Evolutionary conservation across 1,140 invertebrate genomes (phyloP), one percentile per base, ranked within the genome.

Genomic region (Drosophila insularis): DNA sequence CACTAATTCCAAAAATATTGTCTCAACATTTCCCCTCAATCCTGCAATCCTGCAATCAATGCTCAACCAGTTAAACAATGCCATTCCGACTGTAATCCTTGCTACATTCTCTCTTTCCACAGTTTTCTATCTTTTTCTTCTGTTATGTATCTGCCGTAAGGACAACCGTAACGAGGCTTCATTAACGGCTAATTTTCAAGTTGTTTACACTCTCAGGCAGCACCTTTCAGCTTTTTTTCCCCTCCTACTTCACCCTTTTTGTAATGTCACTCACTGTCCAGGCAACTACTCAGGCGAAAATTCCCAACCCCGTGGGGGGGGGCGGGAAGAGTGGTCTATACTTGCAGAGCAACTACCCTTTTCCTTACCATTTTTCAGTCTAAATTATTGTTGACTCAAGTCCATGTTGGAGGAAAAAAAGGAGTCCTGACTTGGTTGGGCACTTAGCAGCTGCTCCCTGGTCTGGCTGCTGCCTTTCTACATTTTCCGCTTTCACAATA

Each of bases 351-450:
- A 3, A n/a, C 10, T 43, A 27, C 23, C 7, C 37, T 23, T 31
- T 37, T 39, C 4, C 32, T 2, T 32, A 2, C 13, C 59, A 50
- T 21, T 39, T 37, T 54, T 23, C 59, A 43, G 60, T 69, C 72
- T 87, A 84, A 89, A 87, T 87, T 87, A 84, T 84, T 89, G 84
- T 87, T 89, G 84, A 89, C 84, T 87, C 70, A 74, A 80, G 84
- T 89, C 77, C 77, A 71, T 80, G 85, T 43, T 53, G 68, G 37
- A 13, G 6, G 6, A 54, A 50, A 50, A 50, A 50, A 50, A 50
- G 17, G 19, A 46, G 43, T n/a, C 43, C 64, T 37, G 61, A 75
- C 65, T 67, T 27, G 59, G 50, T 66, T n/a, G 77, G 72, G 75
- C 84, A 87, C 80, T 87, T 82, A 87, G 74, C 80, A 74, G 65